Percentiles rank a stretch among this genome's conserved stretches.
Conservation (phyloP, 2,888 invertebrate genomes). For the Osedax fenrisi region DNA sequence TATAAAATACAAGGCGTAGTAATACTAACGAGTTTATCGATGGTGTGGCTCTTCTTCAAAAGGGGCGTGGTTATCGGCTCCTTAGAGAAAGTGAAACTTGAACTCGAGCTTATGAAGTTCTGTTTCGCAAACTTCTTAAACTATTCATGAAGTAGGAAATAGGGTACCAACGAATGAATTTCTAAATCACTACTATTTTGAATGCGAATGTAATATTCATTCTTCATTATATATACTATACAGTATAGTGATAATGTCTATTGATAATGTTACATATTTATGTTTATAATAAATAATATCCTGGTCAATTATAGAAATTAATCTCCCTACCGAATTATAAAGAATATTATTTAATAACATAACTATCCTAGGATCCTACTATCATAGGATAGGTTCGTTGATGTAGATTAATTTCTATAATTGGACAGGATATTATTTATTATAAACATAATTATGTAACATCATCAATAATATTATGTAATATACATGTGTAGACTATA, state of each 20-base stretch:
- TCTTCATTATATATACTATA: no score
- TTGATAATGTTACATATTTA: background rate
- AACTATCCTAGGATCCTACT: no score
- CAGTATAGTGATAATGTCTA: no score
- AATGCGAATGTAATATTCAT: background rate
- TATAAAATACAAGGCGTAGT: no score
- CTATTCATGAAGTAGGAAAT: no score
- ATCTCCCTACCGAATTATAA: no score
- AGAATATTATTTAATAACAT: no score
- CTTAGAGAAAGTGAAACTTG: slow-evolving; percentile 21
- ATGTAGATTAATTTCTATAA: no score
- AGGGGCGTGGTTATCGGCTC: slow-evolving; percentile 32
- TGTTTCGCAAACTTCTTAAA: slow-evolving; percentile 30
- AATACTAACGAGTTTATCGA: slow-evolving; percentile 30
- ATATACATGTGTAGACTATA: no score
- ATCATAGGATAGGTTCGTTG: no score
- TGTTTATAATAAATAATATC: background rate
- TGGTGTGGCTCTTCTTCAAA: slow-evolving; percentile 27
- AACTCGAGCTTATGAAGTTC: slow-evolving; percentile 25
- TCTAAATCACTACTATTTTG: background rate
- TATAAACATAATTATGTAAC: background rate
- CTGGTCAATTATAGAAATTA: background rate
- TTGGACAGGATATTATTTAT: background rate
- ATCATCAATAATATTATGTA: no score
- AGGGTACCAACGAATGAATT: background rate